phyloP scores from a whole-genome alignment of 2,797 vertebrate species.

The Gymnodraco acuticeps region DNA sequence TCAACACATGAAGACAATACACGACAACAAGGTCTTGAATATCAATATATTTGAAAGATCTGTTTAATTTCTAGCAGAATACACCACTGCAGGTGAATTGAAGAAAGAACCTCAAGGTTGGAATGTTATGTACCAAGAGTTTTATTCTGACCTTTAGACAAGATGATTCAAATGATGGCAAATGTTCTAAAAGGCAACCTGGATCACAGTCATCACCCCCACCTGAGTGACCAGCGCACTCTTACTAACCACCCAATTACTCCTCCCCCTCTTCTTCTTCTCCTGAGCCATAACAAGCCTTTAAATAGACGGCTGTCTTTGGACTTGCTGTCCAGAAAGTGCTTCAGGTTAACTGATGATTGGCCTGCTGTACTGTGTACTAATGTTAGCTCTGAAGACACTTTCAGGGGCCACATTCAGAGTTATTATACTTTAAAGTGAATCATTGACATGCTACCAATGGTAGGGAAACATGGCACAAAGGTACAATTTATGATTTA shows the following conservation, averaged over 20 bases:
- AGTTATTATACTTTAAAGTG: background rate
- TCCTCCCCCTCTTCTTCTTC: constrained; percentile 4
- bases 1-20: no score
- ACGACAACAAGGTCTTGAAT: no score
- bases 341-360: constrained; percentile 24
- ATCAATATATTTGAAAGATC: no score
- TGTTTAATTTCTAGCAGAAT: no score
- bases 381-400: background rate
- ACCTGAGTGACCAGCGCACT: constrained; percentile 16
- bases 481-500: background rate
- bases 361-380: background rate
- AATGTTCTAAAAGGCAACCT: background rate
- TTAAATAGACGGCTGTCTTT: constrained; percentile 45
- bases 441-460: background rate
- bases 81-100: no score
- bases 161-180: background rate
- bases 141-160: background rate
- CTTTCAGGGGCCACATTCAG: background rate
- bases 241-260: constrained; percentile 44
- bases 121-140: background rate
- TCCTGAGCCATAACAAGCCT: constrained; percentile 42
- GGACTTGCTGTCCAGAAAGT: constrained; percentile 15
- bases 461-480: background rate
- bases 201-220: constrained; percentile 8
- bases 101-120: no score